These are phyloP conservation scores for Psettodes erumei DNA, from an alignment of 2,113 vertebrate species.

Conservation along the genomic window DNA sequence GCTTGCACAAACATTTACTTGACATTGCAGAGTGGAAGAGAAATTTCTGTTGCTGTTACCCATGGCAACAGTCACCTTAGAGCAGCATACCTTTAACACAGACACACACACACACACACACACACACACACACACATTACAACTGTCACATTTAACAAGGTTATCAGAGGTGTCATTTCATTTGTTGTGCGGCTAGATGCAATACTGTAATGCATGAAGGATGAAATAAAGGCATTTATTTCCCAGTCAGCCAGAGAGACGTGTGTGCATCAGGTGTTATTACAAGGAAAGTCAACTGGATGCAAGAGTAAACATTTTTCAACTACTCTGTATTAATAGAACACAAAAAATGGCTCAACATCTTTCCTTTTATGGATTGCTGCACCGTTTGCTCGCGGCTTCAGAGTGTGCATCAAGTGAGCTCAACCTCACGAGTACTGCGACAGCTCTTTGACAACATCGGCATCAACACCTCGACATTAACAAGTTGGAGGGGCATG, in stretches of 20 bases:
- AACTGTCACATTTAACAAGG: constrained; percentile 2
- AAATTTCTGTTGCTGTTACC: constrained; percentile 23
- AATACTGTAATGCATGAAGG: neutral
- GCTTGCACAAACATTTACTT: constrained; percentile 9
- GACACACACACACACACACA: neutral
- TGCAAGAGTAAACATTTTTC: neutral
- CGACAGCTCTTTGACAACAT: neutral
- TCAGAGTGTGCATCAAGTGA: neutral
- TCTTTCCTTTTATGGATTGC: neutral
- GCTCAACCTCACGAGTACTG: neutral
- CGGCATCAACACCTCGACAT: constrained; percentile 2
- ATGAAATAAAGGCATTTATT: neutral
- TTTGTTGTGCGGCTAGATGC: neutral
- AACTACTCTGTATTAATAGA: neutral
- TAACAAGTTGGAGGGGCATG: neutral
- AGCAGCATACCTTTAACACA: constrained; percentile 1
- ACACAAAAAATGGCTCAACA: neutral
- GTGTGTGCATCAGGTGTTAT: neutral
- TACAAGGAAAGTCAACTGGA: neutral
- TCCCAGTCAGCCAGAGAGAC: neutral
- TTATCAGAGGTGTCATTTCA: neutral
- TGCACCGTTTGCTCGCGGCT: neutral
- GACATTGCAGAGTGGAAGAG: constrained; percentile 2
- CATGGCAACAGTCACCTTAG: constrained; percentile 52
- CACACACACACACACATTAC: neutral